A percentile compares a stretch with the other conserved stretches of the same genome.
Conservation (phyloP, 1,140 invertebrate species). For the Plodia interpunctella region DNA sequence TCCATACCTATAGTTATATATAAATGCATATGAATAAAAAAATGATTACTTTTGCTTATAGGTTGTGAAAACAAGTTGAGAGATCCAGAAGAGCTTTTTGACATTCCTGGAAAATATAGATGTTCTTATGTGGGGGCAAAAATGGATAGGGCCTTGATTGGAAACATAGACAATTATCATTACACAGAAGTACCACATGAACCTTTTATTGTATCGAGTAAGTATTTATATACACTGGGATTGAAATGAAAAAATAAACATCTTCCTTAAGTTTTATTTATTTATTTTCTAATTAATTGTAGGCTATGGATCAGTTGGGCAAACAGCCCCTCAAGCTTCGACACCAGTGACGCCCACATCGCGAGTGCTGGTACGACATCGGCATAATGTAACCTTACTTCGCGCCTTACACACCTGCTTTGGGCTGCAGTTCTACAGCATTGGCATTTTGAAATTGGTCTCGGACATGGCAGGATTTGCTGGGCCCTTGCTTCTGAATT, state of each 20-base stretch:
- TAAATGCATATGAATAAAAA: too few species aligned
- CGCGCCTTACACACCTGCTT: constrained; percentile 88
- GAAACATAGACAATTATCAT: constrained; percentile 64
- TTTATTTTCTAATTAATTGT: constrained; percentile 22
- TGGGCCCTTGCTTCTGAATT: constrained; percentile 92
- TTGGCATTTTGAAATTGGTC: constrained; percentile 92
- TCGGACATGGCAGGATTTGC: constrained; percentile 91
- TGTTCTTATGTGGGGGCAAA: constrained; percentile 79
- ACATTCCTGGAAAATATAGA: constrained; percentile 85
- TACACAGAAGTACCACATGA: constrained; percentile 63
- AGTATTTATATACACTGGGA: constrained; percentile 8
- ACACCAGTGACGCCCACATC: constrained; percentile 59
- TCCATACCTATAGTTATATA: too few species aligned
- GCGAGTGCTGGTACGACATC: constrained; percentile 48
- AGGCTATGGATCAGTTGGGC: constrained; percentile 63
- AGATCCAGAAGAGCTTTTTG: constrained; percentile 89
- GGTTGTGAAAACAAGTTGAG: constrained; percentile 79
- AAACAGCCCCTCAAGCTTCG: constrained; percentile 41
- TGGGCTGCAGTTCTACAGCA: constrained; percentile 91
- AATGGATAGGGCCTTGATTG: constrained; percentile 77
- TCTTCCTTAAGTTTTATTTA: too few species aligned
- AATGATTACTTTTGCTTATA: too few species aligned
- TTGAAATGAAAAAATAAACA: too few species aligned
- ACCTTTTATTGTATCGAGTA: constrained; percentile 64
- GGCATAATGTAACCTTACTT: constrained; percentile 81